A percentile compares a stretch with the other conserved stretches of the same genome.
phyloP scores from a whole-genome alignment of 92 coral and sea anemone genomes.

The Pocillopora meandrina region DNA sequence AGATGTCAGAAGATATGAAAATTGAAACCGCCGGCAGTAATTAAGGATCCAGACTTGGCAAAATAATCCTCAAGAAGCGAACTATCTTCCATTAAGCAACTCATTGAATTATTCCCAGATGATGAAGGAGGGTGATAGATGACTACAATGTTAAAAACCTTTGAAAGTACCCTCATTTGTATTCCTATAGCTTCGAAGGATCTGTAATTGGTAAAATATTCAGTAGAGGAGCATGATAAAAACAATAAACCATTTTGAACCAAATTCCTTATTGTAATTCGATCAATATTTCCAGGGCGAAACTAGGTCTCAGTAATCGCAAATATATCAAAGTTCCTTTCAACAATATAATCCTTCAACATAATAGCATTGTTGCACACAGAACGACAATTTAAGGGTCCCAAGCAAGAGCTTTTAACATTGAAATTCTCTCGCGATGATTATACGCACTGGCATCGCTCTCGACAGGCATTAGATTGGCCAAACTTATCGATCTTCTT shows the following conservation, averaged over 20 bases:
- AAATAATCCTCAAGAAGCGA: conserved; percentile 38
- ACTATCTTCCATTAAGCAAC: conserved; percentile 42
- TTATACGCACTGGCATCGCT: too few relatives aligned
- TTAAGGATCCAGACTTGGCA: conserved; percentile 41
- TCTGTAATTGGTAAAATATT: conserved; percentile 25
- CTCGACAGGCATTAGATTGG: too few relatives aligned
- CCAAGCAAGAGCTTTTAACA: too few relatives aligned
- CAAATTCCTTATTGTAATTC: neutral
- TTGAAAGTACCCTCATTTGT: conserved; percentile 29
- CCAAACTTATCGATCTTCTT: too few relatives aligned
- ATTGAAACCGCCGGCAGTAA: conserved; percentile 39
- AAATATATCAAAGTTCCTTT: conserved; percentile 31
- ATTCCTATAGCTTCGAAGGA: conserved; percentile 37
- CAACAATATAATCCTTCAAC: neutral
- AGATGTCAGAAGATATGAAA: conserved; percentile 46
- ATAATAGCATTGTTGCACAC: too few relatives aligned
- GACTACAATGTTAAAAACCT: conserved; percentile 29
- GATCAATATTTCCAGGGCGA: conserved; percentile 15
- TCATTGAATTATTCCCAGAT: conserved; percentile 33
- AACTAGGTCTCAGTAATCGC: conserved; percentile 25
- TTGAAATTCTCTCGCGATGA: too few relatives aligned
- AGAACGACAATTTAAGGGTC: too few relatives aligned
- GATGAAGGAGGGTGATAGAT: neutral
- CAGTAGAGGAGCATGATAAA: conserved; percentile 29
- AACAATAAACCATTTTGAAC: conserved; percentile 37